Base-by-base conservation (phyloP, 2,888 invertebrate genomes). In the Mylabris sibirica region DNA sequence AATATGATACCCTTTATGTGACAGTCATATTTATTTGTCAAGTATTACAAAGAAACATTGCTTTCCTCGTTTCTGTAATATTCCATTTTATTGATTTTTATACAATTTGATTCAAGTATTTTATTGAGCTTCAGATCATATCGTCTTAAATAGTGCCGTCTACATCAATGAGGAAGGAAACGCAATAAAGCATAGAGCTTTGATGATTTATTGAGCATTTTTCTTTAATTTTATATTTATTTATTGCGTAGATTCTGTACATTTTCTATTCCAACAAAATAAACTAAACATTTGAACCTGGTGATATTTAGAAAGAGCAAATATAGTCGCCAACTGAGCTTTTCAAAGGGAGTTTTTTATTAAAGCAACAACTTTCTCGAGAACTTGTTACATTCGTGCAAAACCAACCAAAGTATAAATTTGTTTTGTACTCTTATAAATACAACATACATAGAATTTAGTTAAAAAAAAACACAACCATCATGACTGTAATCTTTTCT, bases 11-110 rank as follows among this genome's bases (percentile, higher is more conserved):
- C 69, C 71, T 72, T 74, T 74, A 72, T 74, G 71, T 68, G 73
- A 75, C 74, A 74, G 72, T 66, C 69, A 71, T 69, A 72, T 75
- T 72, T 74, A 74, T 75, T 73, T 74, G 72, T 72, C 64, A 64
- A 68, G 63, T 41, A 63, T 59, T 63, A 63, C 57, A 59, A 65
- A 60, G 41, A 34, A 12, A 24, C 24, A 12, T 8, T 24, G 24
- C 22, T 24, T 12, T 1, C 3, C 22, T 14, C 57, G 24, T 22
- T 57, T 57, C 22, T 22, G 24, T 22, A 57, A 57, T 24, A 24
- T 24, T 24, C 20, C 24, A 24, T 57, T 24, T 57, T 57, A 57
- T 57, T 57, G 57, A 57, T 57, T 57, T 57, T 57, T 24, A 24
- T 57, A 22, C 53, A 57, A 57, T 57, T 57, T 57, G 3, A 57